These are phyloP conservation scores for Rhynchopsitta pachyrhyncha DNA, from an alignment of 2,113 vertebrate genomes.

Conservation along the genomic window DNA sequence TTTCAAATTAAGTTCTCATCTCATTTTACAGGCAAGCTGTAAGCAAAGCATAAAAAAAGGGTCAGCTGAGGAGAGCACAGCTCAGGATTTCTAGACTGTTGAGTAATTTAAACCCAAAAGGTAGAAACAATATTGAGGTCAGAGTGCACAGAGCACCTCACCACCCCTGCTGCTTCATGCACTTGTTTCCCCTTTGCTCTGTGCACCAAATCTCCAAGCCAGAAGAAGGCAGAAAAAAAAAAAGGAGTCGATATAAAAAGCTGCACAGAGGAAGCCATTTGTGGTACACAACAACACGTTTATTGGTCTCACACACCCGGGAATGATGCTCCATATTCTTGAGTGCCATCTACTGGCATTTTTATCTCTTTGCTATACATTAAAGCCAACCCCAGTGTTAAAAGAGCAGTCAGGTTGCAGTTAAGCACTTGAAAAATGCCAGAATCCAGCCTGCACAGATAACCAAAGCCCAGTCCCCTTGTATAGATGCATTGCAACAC, in stretches of 20 bases:
- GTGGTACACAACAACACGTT: background rate
- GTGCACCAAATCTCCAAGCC: background rate
- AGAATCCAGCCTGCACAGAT: background rate
- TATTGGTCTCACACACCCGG: background rate
- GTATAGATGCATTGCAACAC: background rate
- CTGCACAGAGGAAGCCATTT: constrained; percentile 35
- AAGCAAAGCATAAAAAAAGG: constrained; percentile 56
- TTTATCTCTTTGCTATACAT: background rate
- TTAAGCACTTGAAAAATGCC: constrained; percentile 38
- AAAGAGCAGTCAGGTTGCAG: background rate
- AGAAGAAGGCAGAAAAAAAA: background rate
- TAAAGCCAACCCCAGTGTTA: background rate
- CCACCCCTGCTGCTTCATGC: background rate
- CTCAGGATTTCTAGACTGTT: background rate
- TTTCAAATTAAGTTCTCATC: constrained; percentile 61
- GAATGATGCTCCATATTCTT: constrained; percentile 33
- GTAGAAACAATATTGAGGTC: background rate
- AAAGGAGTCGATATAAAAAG: background rate
- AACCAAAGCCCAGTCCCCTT: background rate
- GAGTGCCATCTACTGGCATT: constrained; percentile 67
- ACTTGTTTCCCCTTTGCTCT: background rate
- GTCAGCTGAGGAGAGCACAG: constrained; percentile 43
- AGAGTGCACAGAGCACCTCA: background rate
- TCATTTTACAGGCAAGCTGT: constrained; percentile 46
- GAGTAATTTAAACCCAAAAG: constrained; percentile 38